Percentiles rank a stretch among this genome's conserved stretches.
Evolutionary conservation across 2,888 invertebrate genomes (phyloP).

Genomic region (Nemurella pictetii): DNA sequence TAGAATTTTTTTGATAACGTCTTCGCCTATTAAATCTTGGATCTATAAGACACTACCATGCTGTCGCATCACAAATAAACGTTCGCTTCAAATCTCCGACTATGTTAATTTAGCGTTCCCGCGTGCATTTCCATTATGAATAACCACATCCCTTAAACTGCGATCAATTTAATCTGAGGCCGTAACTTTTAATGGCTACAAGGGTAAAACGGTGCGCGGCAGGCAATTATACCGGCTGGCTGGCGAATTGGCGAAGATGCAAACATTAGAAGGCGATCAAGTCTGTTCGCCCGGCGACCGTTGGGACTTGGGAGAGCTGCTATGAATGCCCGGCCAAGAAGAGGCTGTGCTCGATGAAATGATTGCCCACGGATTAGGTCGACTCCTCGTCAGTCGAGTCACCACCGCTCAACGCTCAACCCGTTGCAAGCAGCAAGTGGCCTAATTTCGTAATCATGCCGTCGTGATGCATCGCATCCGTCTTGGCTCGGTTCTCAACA

Average conservation of each 20-base stretch:
- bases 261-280: not conserved
- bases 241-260: not conserved
- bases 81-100: not conserved
- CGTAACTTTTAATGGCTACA: not conserved
- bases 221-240: not conserved
- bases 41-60: not conserved
- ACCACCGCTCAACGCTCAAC: not conserved
- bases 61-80: not conserved
- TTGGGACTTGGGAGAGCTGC: not conserved
- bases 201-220: not conserved
- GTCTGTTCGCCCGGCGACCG: not conserved
- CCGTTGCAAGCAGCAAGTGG: slow-evolving; percentile 32
- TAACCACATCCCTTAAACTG: not conserved
- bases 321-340: not conserved
- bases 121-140: not conserved
- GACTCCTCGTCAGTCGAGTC: not conserved
- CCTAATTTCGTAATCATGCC: slow-evolving; percentile 37
- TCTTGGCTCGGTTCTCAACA: slow-evolving; percentile 1
- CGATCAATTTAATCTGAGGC: not conserved
- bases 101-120: too few species aligned
- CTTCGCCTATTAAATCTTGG: not conserved
- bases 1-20: not conserved
- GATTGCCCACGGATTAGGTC: slow-evolving; percentile 8
- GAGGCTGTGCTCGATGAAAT: slow-evolving; percentile 12
- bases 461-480: slow-evolving; percentile 35